Base-by-base conservation (phyloP, 92 coral and sea anemone species). In the Phenganax marumi region DNA sequence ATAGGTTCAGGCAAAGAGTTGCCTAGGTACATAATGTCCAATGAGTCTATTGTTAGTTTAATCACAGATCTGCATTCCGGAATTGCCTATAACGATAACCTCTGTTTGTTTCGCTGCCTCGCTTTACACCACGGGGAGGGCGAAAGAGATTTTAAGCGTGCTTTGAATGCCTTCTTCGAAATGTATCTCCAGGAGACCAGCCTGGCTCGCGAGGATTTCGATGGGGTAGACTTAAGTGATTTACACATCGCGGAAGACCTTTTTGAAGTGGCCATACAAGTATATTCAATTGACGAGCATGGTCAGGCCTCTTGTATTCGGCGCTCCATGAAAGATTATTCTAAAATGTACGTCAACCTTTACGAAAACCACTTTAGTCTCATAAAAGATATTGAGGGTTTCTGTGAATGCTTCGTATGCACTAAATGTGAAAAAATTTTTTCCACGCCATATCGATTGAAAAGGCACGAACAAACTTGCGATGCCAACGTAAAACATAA, bases 51-150 rank as follows among this genome's bases (percentile, higher is more conserved):
- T 33, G 43, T 33, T 33, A 33, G 43, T 33, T 33, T 33, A 33
- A 33, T 33, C 43, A 33, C 43, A 33, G 43, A 33, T 33, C 43
- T 5, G 43, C 43, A 33, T 33, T 33, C 43, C 43, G 43, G 43
- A 5, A 33, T 33, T 33, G 43, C 43, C 43, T 33, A 33, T n/a
- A n/a, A n/a, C n/a, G 70, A 64, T 43, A 64, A 64, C 72, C 72
- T 66, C 18, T 66, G 72, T 48, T 66, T 66, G 0, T 66, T 66
- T 0, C 72, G 72, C 24, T 66, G 72, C 43, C 24, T 66, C 14
- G 72, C 72, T 12, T 19, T 66, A 12, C 43, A 26, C 17, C 17
- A 66, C 12, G 72, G 72, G 12, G 21, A 26, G 43, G 19, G 43
- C 6, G 77, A 18, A 17, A 47, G 52, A 23, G 19, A 6, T 23